Percentiles rank a stretch among this genome's conserved stretches.
These are phyloP conservation scores for Hippopotamus amphibius DNA, from an alignment of 2,113 vertebrate species.

Conservation along the genomic window DNA sequence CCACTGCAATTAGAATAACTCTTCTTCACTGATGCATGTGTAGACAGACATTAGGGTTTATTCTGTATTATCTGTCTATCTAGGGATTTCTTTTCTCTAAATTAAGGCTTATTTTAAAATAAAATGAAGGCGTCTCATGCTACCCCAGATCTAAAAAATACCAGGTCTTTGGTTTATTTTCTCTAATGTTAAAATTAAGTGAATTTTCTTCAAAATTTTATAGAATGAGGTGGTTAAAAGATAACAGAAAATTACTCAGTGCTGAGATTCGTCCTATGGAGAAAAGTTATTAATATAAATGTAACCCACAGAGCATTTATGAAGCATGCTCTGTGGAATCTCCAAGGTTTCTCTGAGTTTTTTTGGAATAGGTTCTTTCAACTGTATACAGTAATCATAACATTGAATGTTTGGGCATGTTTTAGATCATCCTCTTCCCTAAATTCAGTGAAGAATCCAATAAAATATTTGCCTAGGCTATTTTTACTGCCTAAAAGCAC, in stretches of 20 bases:
- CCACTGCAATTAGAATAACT: background rate
- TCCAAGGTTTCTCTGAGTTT: background rate
- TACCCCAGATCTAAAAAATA: background rate
- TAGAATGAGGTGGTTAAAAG: background rate
- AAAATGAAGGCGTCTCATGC: background rate
- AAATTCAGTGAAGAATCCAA: background rate
- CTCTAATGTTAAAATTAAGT: conserved; percentile 25
- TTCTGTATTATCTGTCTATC: background rate
- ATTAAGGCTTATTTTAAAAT: conserved; percentile 17
- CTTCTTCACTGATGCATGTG: background rate
- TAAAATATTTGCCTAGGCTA: conserved; percentile 11
- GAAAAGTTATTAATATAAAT: conserved; percentile 7
- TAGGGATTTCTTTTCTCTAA: background rate
- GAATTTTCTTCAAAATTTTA: background rate
- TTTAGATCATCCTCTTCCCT: background rate
- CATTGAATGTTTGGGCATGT: background rate
- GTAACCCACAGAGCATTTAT: background rate
- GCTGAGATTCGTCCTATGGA: background rate
- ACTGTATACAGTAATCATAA: background rate
- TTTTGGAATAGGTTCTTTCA: background rate
- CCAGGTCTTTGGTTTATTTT: background rate
- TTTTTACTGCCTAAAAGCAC: conserved; percentile 10
- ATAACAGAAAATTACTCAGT: conserved; percentile 19
- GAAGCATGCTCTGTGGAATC: background rate
- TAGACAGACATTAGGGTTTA: background rate